These are phyloP conservation scores for Jaculus jaculus DNA, from an alignment of 2,113 vertebrate species.

Conservation along the genomic window DNA sequence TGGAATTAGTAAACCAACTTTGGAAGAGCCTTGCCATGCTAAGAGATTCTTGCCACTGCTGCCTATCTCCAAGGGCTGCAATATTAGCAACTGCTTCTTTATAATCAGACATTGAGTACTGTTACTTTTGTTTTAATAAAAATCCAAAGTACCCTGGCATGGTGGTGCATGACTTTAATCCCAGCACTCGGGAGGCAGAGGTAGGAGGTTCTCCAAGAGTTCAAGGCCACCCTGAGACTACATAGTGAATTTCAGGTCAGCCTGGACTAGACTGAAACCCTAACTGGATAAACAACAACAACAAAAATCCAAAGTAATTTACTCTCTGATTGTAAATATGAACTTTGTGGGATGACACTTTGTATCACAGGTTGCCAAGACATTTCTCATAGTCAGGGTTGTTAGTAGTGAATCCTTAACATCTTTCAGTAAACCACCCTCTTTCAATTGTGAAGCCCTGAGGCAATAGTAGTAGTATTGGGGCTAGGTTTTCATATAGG, in stretches of 20 bases:
- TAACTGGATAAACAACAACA: no score
- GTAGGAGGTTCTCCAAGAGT: no score
- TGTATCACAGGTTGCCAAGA: not conserved
- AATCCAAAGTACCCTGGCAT: not conserved
- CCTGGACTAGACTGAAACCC: no score
- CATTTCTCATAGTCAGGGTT: not conserved
- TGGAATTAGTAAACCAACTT: not conserved
- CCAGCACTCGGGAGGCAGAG: no score
- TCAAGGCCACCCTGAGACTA: no score
- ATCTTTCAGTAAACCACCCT: not conserved
- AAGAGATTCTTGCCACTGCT: not conserved
- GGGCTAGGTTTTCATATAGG: not conserved
- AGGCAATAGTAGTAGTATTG: not conserved
- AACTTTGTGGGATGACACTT: not conserved
- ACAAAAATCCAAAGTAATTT: not conserved
- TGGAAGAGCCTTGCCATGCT: not conserved
- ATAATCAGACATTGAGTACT: no score
- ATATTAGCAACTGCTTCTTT: not conserved
- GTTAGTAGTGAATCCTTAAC: not conserved
- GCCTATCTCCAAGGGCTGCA: not conserved
- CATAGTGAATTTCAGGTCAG: no score
- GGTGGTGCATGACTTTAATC: no score
- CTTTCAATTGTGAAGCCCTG: not conserved
- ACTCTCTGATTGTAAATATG: not conserved
- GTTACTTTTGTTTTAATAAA: not conserved